Base-by-base conservation (phyloP, 2,888 invertebrate species). In the Phlogophora meticulosa region DNA sequence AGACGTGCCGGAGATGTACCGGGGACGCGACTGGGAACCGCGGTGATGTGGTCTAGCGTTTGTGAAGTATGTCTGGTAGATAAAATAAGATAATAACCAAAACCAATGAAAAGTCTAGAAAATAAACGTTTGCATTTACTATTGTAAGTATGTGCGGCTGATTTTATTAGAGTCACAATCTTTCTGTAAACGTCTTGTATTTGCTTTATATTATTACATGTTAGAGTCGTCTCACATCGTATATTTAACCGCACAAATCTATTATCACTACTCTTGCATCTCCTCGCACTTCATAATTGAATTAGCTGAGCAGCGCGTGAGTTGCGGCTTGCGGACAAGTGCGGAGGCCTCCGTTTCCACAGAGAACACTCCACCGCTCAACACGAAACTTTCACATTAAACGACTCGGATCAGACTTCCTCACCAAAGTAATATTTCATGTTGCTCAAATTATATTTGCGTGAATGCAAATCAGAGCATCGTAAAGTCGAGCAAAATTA, bases 361-460 rank as follows among this genome's bases (percentile, higher is more conserved):
- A 46, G 51, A 60, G 64, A 56, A 24, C 43, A 46, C 52, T 53
- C 60, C 5, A 28, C 66, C 46, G 48, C 56, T 60, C 65, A 22
- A 34, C 63, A 45, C 17, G 15, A 72, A 77, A 77, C 79, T 84
- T 84, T 61, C 56, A 46, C 76, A 82, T 77, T 72, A 72, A 72
- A 71, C 42, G 51, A 51, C 79, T 80, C 76, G 74, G 74, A 69
- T 73, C 63, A 63, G 56, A 67, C 63, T 73, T 71, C 59, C 60
- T 72, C 64, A 58, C 55, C 69, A 57, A 82, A 84, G 80, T 84
- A 82, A 76, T 82, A 74, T 82, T 80, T 72, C 72, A 72, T 82
- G 80, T 84, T 84, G 68, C 72, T 48, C 52, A 69, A 82, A 77
- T 82, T 82, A 82, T 76, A 84, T 82, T 84, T 70, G 64, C 40